phyloP scores from a whole-genome alignment of 2,113 vertebrate species.

The Nycticryphes semicollaris region DNA sequence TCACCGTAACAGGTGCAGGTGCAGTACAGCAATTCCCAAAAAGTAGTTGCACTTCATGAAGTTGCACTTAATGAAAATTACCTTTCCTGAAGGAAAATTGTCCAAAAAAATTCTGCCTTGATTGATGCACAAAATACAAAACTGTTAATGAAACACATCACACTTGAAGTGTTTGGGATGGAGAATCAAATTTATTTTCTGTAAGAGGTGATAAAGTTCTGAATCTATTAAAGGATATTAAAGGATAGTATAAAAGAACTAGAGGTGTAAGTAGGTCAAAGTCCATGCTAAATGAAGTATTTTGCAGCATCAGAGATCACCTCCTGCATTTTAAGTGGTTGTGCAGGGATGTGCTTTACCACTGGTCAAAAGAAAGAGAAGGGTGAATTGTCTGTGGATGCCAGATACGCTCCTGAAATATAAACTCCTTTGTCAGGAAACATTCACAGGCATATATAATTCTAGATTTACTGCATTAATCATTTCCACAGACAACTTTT shows the following conservation, averaged over 20 bases:
- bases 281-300: background rate
- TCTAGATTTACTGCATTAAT: background rate
- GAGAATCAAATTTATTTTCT: background rate
- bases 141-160: background rate
- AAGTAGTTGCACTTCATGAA: background rate
- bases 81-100: background rate
- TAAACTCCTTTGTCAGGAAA: background rate
- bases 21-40: background rate
- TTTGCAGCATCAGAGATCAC: background rate
- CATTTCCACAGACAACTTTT: background rate
- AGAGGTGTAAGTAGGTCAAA: background rate
- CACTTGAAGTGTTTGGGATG: background rate
- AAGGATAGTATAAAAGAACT: background rate
- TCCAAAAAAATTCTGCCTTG: background rate
- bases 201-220: background rate
- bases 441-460: background rate
- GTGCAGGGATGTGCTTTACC: background rate
- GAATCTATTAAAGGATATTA: background rate
- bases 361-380: background rate
- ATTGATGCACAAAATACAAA: background rate
- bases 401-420: background rate
- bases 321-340: background rate
- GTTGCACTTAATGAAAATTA: background rate
- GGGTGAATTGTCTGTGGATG: background rate
- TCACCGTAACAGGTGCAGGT: background rate